Evolutionary conservation across 2,888 invertebrate genomes (phyloP), one percentile per base, ranked within the genome.

Genomic region (Microctonus brassicae): DNA sequence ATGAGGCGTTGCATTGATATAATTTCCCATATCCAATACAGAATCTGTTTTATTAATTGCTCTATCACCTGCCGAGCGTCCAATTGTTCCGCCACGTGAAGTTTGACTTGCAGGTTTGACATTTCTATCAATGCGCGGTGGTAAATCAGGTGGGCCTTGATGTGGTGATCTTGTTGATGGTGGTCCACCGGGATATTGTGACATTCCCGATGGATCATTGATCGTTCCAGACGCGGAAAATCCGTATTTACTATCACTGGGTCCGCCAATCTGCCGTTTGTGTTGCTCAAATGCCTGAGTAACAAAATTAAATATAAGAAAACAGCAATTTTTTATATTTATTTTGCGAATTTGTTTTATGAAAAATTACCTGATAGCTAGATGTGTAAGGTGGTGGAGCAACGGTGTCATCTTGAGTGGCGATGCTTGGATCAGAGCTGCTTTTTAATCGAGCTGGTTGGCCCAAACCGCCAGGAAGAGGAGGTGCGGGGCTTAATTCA

Each of bases 401-500:
- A 62, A 92, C 91, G 79, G 92, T 90, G 86, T 95, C 95, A 84
- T 97, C 96, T 85, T 95, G 95, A 78, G 97, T 97, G 76, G 97
- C 97, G 83, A 98, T 95, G 85, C 97, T 97, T 61, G 97, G 98
- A 89, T 97, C 97, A 62, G 97, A 97, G 74, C 96, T 97, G 75
- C 88, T 88, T 79, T 88, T 88, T 75, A 88, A 87, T 90, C 92
- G 88, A 90, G 90, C 88, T 73, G 81, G 91, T 84, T 91, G 92
- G 84, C 88, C 90, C 84, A 88, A 88, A 86, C 86, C 90, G 85
- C 90, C 89, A 80, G 90, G 89, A 79, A 90, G 88, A 77, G 91
- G 91, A 76, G 92, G 92, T 81, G 92, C 93, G 75, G 92, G 92
- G 86, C 95, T 95, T 85, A 95, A 93, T 87, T 97, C 97, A 88